A percentile compares a stretch with the other conserved stretches of the same genome.
These are phyloP conservation scores for Lota lota DNA, from an alignment of 2,113 vertebrate species.

Conservation along the genomic window DNA sequence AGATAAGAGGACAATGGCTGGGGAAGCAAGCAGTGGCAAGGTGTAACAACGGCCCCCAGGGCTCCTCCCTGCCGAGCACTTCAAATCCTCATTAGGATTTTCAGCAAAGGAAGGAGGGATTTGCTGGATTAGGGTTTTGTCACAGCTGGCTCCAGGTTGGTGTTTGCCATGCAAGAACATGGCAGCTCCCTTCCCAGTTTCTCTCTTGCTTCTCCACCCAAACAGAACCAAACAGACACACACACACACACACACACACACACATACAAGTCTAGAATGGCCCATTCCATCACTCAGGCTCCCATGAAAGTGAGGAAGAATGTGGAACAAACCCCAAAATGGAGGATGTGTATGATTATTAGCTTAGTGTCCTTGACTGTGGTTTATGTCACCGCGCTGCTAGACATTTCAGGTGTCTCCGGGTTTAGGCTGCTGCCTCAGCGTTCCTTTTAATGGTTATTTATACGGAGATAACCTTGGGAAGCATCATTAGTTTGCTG, in stretches of 20 bases:
- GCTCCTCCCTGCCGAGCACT: conserved; percentile 64
- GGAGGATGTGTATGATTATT: conserved; percentile 23
- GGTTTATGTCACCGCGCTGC: conserved; percentile 24
- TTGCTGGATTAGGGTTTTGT: conserved; percentile 77
- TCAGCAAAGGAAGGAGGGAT: conserved; percentile 72
- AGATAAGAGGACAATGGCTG: conserved; percentile 71
- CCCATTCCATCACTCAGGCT: conserved; percentile 16
- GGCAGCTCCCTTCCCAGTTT: conserved; percentile 17
- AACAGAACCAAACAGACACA: conserved; percentile 28
- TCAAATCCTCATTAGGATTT: conserved; percentile 78
- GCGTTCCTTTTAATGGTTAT: conserved; percentile 54
- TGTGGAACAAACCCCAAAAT: conserved; percentile 41
- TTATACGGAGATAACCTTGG: conserved; percentile 63
- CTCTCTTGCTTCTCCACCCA: conserved; percentile 16
- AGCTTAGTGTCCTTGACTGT: conserved; percentile 32
- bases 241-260: conserved; percentile 20
- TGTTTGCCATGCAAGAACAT: conserved; percentile 76
- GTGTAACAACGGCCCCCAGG: conserved; percentile 63
- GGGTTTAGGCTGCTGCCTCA: conserved; percentile 41
- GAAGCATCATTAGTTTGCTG: conserved; percentile 60
- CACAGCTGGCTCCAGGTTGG: conserved; percentile 73
- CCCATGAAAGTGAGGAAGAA: conserved; percentile 16
- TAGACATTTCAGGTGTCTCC: conserved; percentile 30
- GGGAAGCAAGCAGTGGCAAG: conserved; percentile 70
- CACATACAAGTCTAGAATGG: not conserved